phyloP scores from a whole-genome alignment of 2,113 vertebrate species.

The Chlorodrepanis virens region DNA sequence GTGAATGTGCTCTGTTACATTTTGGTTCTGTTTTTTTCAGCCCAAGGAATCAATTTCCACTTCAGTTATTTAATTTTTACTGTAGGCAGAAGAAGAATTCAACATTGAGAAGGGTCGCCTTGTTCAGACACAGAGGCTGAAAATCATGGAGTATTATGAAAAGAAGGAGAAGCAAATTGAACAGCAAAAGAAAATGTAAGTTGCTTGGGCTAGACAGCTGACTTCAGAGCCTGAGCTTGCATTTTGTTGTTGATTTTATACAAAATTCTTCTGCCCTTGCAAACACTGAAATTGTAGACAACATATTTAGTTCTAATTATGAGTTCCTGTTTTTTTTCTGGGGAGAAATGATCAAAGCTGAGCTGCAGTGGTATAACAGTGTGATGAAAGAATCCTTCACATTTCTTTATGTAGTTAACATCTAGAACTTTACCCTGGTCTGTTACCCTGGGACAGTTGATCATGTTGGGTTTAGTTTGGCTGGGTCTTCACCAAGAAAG shows the following conservation, averaged over 20 bases:
- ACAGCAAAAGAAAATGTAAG: conserved; percentile 99
- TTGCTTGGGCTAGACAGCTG: not conserved
- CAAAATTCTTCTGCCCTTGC: not conserved
- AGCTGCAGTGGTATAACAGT: not conserved
- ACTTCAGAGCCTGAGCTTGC: not conserved
- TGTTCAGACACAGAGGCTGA: conserved; percentile 96
- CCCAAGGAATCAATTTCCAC: conserved; percentile 7
- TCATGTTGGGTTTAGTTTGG: not conserved
- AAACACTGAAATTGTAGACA: not conserved
- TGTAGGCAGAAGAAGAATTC: conserved; percentile 97
- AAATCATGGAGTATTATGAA: conserved; percentile 99
- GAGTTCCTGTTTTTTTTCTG: not conserved
- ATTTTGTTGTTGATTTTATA: not conserved
- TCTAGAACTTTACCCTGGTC: not conserved
- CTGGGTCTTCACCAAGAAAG: not conserved
- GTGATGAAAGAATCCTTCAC: not conserved
- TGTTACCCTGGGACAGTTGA: not conserved
- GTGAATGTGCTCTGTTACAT: not conserved
- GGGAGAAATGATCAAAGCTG: not conserved
- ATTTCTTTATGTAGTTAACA: not conserved
- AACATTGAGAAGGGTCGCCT: conserved; percentile 98
- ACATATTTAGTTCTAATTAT: not conserved
- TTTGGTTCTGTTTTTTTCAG: conserved; percentile 41
- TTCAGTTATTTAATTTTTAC: conserved; percentile 40
- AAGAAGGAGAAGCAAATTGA: conserved; percentile 99